phyloP scores from a whole-genome alignment of 2,888 invertebrate genomes.

The Trilocha varians region DNA sequence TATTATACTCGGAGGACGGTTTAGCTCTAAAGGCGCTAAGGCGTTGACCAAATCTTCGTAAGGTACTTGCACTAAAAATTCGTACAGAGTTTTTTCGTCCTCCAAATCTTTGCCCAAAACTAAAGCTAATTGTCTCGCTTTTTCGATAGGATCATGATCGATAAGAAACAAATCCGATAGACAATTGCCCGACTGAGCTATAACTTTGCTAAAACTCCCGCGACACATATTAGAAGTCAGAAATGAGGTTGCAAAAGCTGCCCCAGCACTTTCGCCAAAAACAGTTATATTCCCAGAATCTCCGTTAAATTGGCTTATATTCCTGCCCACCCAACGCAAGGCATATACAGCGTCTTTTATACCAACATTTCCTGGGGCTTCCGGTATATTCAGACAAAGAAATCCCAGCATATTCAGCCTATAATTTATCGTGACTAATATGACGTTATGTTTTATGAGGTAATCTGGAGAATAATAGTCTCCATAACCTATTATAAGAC shows the following conservation, averaged over 20 bases:
- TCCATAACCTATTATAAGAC: constrained; percentile 67
- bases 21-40: constrained; percentile 29
- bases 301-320: constrained; percentile 48
- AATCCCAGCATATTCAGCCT: constrained; percentile 52
- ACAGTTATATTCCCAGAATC: constrained; percentile 43
- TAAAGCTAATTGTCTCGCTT: constrained; percentile 33
- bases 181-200: constrained; percentile 43
- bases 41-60: constrained; percentile 42
- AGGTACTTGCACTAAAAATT: constrained; percentile 31
- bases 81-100: constrained; percentile 26
- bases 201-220: constrained; percentile 43
- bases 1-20: constrained; percentile 24
- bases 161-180: constrained; percentile 41
- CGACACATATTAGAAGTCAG: constrained; percentile 41
- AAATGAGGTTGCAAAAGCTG: constrained; percentile 31
- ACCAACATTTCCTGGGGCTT: constrained; percentile 54
- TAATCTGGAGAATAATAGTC: constrained; percentile 60
- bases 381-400: constrained; percentile 43
- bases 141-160: constrained; percentile 37
- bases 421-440: constrained; percentile 55
- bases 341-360: constrained; percentile 52
- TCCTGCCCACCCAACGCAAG: constrained; percentile 48
- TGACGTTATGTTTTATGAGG: constrained; percentile 41
- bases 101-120: constrained; percentile 33
- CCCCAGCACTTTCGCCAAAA: constrained; percentile 57